Evolutionary conservation across 2,113 vertebrate species (phyloP), one percentile per base, ranked within the genome.

Genomic region (Tupaia tana): DNA sequence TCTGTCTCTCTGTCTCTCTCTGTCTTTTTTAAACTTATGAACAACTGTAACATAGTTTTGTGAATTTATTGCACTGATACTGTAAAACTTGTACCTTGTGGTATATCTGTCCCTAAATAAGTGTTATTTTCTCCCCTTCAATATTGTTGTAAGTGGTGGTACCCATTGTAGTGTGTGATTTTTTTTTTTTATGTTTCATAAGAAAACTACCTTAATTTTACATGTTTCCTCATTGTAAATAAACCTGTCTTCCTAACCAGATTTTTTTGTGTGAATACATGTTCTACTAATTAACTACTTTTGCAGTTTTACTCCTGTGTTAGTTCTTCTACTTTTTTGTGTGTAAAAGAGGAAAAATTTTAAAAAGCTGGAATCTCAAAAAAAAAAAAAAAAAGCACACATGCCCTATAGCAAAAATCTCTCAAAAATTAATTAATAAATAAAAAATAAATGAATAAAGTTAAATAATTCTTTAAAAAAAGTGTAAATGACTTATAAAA

Each of bases 31-130:
- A 73, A 96, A 74, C 80, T 81, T 81, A 95, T 95, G 87, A 95
- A 93, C n/a, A 97, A 96, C 92, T 97, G 91, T 98, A 93, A 94
- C 54, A 54, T 96, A 74, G 98, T 97, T 90, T 81, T 97, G 97
- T 98, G 95, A 96, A 97, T 93, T 97, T 73, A 93, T 97, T 98
- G 98, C 98, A 98, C 98, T 99, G 98, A 98, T 97, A 97, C 91
- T 96, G 66, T 88, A 88, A 66, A 93, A 77, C 86, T 81, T 95
- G 94, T 94, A 79, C 97, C 29, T 90, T 96, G 94, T 95, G 95
- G 67, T 97, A 29, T 89, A 59, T 97, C 71, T 96, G 95, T 94
- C 96, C 71, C 66, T 95, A 80, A 95, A 73, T 96, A 81, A 94
- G 85, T 84, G 87, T 63, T 89, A 80, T 96, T 96, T 89, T 96